Base-by-base conservation (phyloP, 35 echinoderm and acorn worm species). In the Strongylocentrotus purpuratus region DNA sequence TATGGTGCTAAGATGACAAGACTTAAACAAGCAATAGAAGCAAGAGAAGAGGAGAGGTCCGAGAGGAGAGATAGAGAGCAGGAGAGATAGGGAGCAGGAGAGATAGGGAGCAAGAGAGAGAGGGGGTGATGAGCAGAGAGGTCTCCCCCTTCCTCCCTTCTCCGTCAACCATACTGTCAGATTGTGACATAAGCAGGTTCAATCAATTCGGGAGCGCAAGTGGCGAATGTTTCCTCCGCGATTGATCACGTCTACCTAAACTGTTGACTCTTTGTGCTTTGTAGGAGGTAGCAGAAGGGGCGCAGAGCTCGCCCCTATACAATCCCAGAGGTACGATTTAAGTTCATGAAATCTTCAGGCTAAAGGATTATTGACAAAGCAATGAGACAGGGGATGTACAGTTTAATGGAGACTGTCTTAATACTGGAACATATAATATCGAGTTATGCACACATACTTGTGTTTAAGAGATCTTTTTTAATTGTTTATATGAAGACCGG, bases 171-270 rank as follows among this genome's bases (percentile, higher is more conserved):
- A 22, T 89, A 89, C 32, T 46, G 87, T 89, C 87, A 89, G 4
- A 32, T 46, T 89, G 87, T 45, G 45, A 89, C 87, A 89, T 33
- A 89, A 89, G 87, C 15, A 46, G 87, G 87, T 89, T 89, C 87
- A 89, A 89, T 89, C 87, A 89, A 89, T 89, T 89, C 87, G 5
- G 45, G 87, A 89, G 33, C 33, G 87, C 87, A 45, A 89, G 87
- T 89, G 87, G 87, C 32, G 33, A 89, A 89, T 89, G 87, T 89
- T 89, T 89, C 87, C 87, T 89, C 3, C n/a, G 33, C 87, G 31
- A 89, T 89, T 89, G 87, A 89, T 89, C 87, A 89, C 87, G 25
- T 89, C 45, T 89, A 89, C 14, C 87, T 46, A 33, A 89, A 89
- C 87, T 89, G 87, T 89, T 89, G 87, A 89, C 87, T 89, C 45